phyloP scores from a whole-genome alignment of 2,797 vertebrate species.

The Typhlichthys subterraneus region DNA sequence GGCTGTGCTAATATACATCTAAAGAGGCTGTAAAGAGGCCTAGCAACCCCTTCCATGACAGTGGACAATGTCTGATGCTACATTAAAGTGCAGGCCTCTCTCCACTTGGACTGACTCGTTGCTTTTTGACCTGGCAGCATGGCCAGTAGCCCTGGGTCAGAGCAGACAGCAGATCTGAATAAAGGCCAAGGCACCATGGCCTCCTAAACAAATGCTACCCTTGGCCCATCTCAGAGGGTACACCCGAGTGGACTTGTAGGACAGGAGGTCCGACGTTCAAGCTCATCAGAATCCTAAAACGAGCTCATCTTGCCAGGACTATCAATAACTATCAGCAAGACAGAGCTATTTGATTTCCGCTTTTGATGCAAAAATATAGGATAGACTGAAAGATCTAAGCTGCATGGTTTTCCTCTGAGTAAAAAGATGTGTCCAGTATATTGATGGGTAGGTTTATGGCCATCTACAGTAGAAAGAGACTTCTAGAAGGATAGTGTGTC shows the following conservation, averaged over 20 bases:
- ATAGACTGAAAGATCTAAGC: too few species aligned
- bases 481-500: too few species aligned
- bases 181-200: background rate
- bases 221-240: background rate
- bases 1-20: too few species aligned
- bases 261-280: slow-evolving; percentile 6
- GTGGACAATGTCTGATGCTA: background rate
- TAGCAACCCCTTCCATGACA: slow-evolving; percentile 5
- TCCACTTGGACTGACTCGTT: background rate
- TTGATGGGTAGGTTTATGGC: too few species aligned
- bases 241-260: background rate
- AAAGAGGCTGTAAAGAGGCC: too few species aligned
- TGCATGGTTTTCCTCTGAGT: too few species aligned
- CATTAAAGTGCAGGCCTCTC: background rate
- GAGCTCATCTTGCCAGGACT: background rate
- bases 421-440: too few species aligned
- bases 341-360: too few species aligned
- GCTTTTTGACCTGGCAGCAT: slow-evolving; percentile 9
- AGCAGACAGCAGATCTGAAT: slow-evolving; percentile 20
- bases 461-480: too few species aligned
- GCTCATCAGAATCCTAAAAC: slow-evolving; percentile 20
- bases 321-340: too few species aligned
- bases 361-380: too few species aligned
- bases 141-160: background rate
- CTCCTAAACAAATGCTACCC: background rate